phyloP scores from a whole-genome alignment of 2,797 vertebrate species.

The Epinephelus malabaricus region DNA sequence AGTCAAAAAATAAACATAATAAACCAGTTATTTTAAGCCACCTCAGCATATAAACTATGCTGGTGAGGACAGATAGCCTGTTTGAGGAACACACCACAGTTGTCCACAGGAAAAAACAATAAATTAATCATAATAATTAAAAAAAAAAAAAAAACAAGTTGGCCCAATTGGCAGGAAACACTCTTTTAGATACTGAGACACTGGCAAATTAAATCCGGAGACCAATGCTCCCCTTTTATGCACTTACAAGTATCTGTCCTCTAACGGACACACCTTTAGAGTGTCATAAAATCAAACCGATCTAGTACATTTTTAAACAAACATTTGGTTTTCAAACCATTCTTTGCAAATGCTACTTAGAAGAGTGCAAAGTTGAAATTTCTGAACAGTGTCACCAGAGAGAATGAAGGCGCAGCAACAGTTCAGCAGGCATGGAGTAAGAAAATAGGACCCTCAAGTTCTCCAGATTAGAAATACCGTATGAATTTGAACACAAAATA shows the following conservation, averaged over 20 bases:
- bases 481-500: slow-evolving; percentile 57
- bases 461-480: slow-evolving; percentile 51
- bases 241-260: not conserved
- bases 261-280: not conserved
- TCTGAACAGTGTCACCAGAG: slow-evolving; percentile 23
- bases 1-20: not conserved
- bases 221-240: not conserved
- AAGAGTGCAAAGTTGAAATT: not conserved
- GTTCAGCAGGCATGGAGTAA: slow-evolving; percentile 13
- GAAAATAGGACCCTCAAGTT: slow-evolving; percentile 40
- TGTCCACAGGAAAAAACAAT: not conserved
- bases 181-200: not conserved
- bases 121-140: not conserved
- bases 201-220: not conserved
- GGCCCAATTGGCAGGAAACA: not conserved
- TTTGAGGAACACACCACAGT: not conserved
- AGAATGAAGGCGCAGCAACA: slow-evolving; percentile 17
- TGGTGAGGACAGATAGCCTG: not conserved
- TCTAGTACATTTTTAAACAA: not conserved
- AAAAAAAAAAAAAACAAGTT: too few species aligned
- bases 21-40: not conserved
- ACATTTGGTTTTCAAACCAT: not conserved
- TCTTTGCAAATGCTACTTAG: not conserved
- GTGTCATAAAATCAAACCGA: not conserved
- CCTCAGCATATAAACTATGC: too few species aligned